A percentile compares a stretch with the other conserved stretches of the same genome.
Evolutionary conservation across 1,140 invertebrate genomes (phyloP).

Genomic region (Formica exsecta): DNA sequence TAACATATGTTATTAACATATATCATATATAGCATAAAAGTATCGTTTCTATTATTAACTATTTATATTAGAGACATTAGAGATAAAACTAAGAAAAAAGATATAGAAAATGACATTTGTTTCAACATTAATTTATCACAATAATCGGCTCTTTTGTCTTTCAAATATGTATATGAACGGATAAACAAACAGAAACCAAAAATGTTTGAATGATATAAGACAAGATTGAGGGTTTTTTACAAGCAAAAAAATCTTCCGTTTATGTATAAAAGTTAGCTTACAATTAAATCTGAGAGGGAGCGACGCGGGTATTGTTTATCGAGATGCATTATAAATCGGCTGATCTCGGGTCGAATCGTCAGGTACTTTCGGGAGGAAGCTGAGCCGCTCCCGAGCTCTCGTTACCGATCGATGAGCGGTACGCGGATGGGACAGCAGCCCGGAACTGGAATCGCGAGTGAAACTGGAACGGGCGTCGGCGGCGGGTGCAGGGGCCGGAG

Average conservation of each 20-base stretch:
- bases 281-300: neutral
- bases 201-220: neutral
- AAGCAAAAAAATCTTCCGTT: neutral
- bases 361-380: constrained; percentile 81
- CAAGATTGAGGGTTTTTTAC: too few species aligned
- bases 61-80: neutral
- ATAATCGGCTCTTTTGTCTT: neutral
- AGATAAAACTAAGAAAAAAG: neutral
- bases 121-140: neutral
- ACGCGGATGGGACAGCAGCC: constrained; percentile 79
- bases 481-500: constrained; percentile 80
- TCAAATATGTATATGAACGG: neutral
- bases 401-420: constrained; percentile 83
- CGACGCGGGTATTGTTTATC: neutral
- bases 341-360: constrained; percentile 56
- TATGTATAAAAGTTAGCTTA: neutral
- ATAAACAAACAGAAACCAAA: neutral
- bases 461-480: constrained; percentile 75
- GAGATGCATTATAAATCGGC: constrained; percentile 19
- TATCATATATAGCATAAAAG: neutral
- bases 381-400: constrained; percentile 66
- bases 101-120: neutral
- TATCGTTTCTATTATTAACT: neutral
- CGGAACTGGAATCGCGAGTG: constrained; percentile 71
- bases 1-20: too few species aligned